Evolutionary conservation across 2,888 invertebrate species (phyloP).

Genomic region (Brassicogethes aeneus): DNA sequence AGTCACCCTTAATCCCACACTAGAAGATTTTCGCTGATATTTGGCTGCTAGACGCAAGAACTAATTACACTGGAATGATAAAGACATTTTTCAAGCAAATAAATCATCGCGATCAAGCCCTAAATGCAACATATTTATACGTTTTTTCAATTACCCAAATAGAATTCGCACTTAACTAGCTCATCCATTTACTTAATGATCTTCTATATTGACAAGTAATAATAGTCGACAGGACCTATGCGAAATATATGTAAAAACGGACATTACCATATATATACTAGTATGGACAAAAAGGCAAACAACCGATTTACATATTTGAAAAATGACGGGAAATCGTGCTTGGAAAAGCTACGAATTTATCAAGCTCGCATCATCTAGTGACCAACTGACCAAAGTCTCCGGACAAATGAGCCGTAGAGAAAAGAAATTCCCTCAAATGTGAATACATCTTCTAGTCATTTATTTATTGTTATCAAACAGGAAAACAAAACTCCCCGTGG

Average conservation of each 20-base stretch:
- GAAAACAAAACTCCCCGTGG: conserved; percentile 25
- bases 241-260: too few species aligned
- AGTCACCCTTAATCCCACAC: conserved; percentile 38
- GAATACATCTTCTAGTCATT: conserved; percentile 38
- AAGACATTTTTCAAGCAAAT: conserved; percentile 32
- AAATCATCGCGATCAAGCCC: conserved; percentile 20
- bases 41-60: conserved; percentile 20
- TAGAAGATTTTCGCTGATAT: conserved; percentile 6
- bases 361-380: conserved; percentile 37
- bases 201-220: too few species aligned
- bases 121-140: conserved; percentile 7
- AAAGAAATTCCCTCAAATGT: conserved; percentile 39
- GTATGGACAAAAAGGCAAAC: too few species aligned
- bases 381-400: conserved; percentile 35
- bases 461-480: conserved; percentile 33
- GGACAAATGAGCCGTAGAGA: conserved; percentile 34
- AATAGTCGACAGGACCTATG: too few species aligned
- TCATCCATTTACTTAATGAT: too few species aligned
- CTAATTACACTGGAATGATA: conserved; percentile 40
- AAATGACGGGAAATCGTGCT: conserved; percentile 30
- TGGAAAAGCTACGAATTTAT: conserved; percentile 30
- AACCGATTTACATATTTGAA: conserved; percentile 30
- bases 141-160: too few species aligned
- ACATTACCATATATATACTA: too few species aligned
- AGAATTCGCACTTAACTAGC: too few species aligned